A percentile compares a stretch with the other conserved stretches of the same genome.
Conservation (phyloP, 2,113 vertebrate genomes). For the Oncorhynchus kisutch region DNA sequence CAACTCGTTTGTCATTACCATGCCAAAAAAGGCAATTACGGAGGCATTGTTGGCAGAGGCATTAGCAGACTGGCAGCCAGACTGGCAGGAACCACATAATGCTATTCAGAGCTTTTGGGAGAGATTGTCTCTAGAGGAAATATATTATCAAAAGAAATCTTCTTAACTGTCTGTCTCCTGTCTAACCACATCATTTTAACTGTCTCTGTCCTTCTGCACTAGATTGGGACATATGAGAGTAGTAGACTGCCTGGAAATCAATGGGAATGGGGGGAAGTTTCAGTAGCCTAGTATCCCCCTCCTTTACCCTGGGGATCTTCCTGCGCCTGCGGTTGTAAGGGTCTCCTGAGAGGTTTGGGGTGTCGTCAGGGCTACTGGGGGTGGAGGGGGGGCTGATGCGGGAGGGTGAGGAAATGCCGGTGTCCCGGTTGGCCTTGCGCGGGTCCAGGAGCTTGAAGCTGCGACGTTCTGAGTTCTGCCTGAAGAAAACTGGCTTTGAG, state of each 20-base stretch:
- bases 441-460: conserved; percentile 85
- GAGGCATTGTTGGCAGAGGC: too few species aligned
- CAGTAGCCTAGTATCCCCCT: conserved; percentile 19
- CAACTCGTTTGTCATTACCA: neutral
- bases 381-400: conserved; percentile 87
- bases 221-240: neutral
- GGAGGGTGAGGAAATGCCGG: conserved; percentile 78
- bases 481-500: conserved; percentile 82
- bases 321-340: conserved; percentile 84
- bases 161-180: neutral
- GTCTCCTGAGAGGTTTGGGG: conserved; percentile 78
- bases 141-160: neutral
- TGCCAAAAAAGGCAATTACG: too few species aligned
- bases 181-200: conserved; percentile 3
- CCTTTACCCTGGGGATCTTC: conserved; percentile 85
- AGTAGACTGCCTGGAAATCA: neutral
- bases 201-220: neutral
- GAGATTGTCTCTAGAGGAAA: conserved; percentile 12
- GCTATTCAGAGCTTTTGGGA: conserved; percentile 7
- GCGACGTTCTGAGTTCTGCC: conserved; percentile 82
- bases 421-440: conserved; percentile 69
- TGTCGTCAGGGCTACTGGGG: conserved; percentile 80
- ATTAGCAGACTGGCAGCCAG: neutral
- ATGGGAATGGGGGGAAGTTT: too few species aligned
- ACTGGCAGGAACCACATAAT: conserved; percentile 7